Conservation (phyloP, 1,140 invertebrate species). For the Euwallacea fornicatus region DNA sequence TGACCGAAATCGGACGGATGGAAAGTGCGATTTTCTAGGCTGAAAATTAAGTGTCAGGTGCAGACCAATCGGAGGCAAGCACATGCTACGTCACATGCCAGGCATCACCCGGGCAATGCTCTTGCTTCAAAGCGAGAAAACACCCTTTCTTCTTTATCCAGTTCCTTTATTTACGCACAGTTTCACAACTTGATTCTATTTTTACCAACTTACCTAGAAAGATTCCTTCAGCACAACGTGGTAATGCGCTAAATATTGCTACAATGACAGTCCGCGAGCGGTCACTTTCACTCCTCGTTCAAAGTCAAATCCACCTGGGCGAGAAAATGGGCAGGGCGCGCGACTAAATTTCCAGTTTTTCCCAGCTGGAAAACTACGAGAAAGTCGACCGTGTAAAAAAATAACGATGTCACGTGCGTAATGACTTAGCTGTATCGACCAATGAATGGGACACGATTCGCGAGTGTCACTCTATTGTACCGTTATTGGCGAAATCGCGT, state of each 20-base stretch:
- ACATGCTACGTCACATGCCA: constrained; percentile 45
- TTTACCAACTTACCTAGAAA: no score
- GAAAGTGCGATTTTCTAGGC: no score
- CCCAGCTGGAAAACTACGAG: no score
- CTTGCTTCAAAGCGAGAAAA: constrained; percentile 23
- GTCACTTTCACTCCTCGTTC: constrained; percentile 26
- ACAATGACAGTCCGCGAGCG: constrained; percentile 8
- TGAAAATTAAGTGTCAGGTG: constrained; percentile 24
- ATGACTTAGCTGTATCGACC: constrained; percentile 37
- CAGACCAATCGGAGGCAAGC: constrained; percentile 40
- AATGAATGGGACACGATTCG: constrained; percentile 25
- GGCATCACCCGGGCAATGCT: constrained; percentile 43
- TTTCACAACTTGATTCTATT: background rate
- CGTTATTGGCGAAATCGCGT: constrained; percentile 5
- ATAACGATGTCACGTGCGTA: constrained; percentile 30
- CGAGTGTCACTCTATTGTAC: constrained; percentile 3
- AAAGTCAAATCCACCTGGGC: constrained; percentile 19
- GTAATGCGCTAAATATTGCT: background rate
- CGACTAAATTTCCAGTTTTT: background rate
- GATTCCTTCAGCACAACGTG: background rate
- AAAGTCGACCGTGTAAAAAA: constrained; percentile 6
- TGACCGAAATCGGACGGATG: no score
- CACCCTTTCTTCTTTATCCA: constrained; percentile 14
- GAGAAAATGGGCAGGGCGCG: constrained; percentile 11
- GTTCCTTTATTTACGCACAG: no score